These are phyloP conservation scores for Theristicus caerulescens DNA, from an alignment of 2,113 vertebrate species.

Conservation along the genomic window DNA sequence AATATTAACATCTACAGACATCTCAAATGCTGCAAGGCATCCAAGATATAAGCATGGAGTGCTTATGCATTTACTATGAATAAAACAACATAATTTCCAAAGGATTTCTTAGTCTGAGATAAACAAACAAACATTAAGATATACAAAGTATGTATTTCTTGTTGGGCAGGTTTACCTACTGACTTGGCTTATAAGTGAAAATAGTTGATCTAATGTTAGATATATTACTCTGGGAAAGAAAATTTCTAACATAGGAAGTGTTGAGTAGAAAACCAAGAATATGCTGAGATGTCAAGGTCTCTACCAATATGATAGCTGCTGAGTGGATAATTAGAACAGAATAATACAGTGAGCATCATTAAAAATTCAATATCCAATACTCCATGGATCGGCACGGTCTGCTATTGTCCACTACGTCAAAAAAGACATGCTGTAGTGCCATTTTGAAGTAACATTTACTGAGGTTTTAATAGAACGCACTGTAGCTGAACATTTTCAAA, in stretches of 20 bases:
- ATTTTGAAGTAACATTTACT: background rate
- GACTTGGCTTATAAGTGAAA: background rate
- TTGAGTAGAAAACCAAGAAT: background rate
- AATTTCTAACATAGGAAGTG: background rate
- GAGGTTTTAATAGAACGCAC: background rate
- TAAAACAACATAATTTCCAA: background rate
- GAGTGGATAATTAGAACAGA: background rate
- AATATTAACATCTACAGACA: background rate
- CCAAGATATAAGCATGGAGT: background rate
- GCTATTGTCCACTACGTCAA: background rate
- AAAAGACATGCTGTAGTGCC: rapidly evolving
- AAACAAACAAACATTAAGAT: background rate
- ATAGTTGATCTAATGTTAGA: background rate
- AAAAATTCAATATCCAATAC: background rate
- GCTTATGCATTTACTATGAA: background rate
- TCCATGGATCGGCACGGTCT: background rate
- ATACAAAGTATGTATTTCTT: background rate
- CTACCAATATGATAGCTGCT: background rate
- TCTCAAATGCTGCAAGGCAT: background rate
- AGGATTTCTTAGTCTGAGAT: background rate
- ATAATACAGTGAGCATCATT: background rate
- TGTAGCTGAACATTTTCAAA: background rate
- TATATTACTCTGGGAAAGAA: background rate
- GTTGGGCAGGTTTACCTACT: background rate
- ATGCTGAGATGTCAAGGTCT: background rate